These are phyloP conservation scores for Osmerus mordax DNA, from an alignment of 2,113 vertebrate species.

Conservation along the genomic window DNA sequence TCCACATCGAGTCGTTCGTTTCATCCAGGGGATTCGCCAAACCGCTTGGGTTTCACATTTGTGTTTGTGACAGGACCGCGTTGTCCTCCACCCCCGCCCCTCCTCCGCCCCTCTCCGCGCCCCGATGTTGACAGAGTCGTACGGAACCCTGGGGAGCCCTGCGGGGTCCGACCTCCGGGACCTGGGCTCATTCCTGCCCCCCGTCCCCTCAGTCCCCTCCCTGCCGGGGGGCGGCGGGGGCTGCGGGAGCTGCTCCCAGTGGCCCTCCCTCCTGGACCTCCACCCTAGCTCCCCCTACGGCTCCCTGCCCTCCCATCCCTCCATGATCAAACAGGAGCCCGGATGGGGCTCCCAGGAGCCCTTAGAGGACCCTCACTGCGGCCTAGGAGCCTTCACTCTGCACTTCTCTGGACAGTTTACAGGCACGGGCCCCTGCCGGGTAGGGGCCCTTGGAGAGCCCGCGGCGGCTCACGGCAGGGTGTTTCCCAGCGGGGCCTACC, in stretches of 20 bases:
- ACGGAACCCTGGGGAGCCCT: slow-evolving; percentile 77
- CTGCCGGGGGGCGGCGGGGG: slow-evolving; percentile 76
- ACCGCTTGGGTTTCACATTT: too few species aligned
- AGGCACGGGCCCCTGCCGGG: slow-evolving; percentile 87
- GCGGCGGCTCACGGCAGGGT: slow-evolving; percentile 80
- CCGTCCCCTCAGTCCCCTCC: slow-evolving; percentile 79
- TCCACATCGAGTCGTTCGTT: too few species aligned
- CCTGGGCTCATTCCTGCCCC: slow-evolving; percentile 76
- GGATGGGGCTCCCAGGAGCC: slow-evolving; percentile 85
- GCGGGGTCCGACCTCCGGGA: slow-evolving; percentile 93
- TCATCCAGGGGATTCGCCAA: too few species aligned
- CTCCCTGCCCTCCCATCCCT: slow-evolving; percentile 85
- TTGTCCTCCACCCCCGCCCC: too few species aligned
- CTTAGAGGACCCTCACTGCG: slow-evolving; percentile 87
- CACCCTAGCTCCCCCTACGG: slow-evolving; percentile 81
- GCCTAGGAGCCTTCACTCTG: slow-evolving; percentile 92
- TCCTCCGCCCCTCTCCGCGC: background rate
- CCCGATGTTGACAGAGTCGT: slow-evolving; percentile 67
- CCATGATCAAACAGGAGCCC: slow-evolving; percentile 97
- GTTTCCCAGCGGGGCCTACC: slow-evolving; percentile 86
- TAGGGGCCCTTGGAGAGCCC: slow-evolving; percentile 81
- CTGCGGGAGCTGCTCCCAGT: slow-evolving; percentile 84
- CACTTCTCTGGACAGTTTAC: slow-evolving; percentile 95
- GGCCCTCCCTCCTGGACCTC: slow-evolving; percentile 92
- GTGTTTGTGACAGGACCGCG: too few species aligned